Base-by-base conservation (phyloP, 1,140 invertebrate species). In the Drosophila obscura region DNA sequence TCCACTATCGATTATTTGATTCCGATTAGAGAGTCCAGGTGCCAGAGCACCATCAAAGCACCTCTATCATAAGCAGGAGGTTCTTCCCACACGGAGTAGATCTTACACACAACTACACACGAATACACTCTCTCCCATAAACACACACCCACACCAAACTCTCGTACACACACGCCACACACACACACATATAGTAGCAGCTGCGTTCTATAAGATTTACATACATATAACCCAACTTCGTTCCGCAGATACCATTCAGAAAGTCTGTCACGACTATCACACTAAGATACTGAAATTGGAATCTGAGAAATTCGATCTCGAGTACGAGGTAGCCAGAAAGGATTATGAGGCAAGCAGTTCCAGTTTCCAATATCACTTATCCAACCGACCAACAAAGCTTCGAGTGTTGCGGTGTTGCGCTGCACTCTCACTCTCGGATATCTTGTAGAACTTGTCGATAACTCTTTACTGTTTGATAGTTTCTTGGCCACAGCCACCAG, bases 251-350 rank as follows among this genome's bases (percentile, higher is more conserved):
- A 94, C 93, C 92, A 94, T 98, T 92, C 96, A 96, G 94, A 95
- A 96, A 93, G 94, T 97, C 93, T 96, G 96, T 94, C 95, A 94
- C 92, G 94, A 94, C 92, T 97, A 98, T 94, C 95, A 99, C 94
- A 95, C 95, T 92, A 95, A 96, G 93, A 96, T 98, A 92, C 93
- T 92, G 92, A 93, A 94, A 87, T 95, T 99, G 92, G 98, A 99
- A 94, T 96, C 96, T 93, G 95, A 96, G 93, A 98, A 99, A 94
- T 99, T 98, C 94, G 98, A 99, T 95, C 95, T 98, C 94, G 98
- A 99, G 94, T 95, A 95, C 93, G 96, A 97, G 94, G 97, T 99
- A 93, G 94, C 96, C 93, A 96, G 95, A 93, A 98, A 97, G 95
- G 97, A 97, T 93, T 94, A 95, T 92, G 97, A 96, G 96, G 96